Percentiles rank a stretch among this genome's conserved stretches.
These are phyloP conservation scores for Chlamydotis undulata DNA, from an alignment of 2,113 vertebrate genomes.

Conservation along the genomic window DNA sequence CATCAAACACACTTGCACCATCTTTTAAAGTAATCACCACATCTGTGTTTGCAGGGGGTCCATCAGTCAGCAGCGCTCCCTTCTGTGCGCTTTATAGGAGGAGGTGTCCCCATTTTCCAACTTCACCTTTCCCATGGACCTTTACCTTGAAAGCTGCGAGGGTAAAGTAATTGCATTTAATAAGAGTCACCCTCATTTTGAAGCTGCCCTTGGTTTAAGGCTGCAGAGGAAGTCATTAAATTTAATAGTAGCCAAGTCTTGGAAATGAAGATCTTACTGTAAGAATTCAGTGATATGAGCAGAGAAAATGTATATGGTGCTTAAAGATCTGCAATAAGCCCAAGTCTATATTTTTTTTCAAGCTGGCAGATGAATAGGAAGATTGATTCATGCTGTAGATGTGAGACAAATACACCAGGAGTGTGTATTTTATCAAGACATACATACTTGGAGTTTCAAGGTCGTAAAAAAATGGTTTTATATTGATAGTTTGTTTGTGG, in stretches of 20 bases:
- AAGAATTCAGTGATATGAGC: not conserved
- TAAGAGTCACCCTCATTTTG: not conserved
- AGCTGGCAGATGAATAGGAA: slow-evolving; percentile 7
- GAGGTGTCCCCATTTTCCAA: not conserved
- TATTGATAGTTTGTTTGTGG: slow-evolving; percentile 29
- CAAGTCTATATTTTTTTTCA: not conserved
- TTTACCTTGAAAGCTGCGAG: not conserved
- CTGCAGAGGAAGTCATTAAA: slow-evolving; percentile 36
- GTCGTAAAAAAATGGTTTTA: slow-evolving; percentile 44
- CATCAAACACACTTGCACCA: not conserved
- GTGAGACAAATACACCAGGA: slow-evolving; percentile 8
- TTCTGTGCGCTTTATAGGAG: not conserved
- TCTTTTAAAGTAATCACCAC: not conserved
- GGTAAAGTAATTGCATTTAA: slow-evolving; percentile 26
- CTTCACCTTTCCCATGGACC: not conserved
- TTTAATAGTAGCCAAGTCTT: not conserved
- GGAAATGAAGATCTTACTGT: not conserved
- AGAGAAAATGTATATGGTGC: not conserved
- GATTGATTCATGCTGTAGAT: not conserved
- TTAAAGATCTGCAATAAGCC: not conserved
- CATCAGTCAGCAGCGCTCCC: not conserved
- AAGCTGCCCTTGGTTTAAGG: slow-evolving; percentile 10
- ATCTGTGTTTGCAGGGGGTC: not conserved
- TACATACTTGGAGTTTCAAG: slow-evolving; percentile 41
- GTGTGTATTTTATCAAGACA: slow-evolving; percentile 38